Evolutionary conservation across 2,797 vertebrate genomes (phyloP).

Genomic region (Picus viridis): DNA sequence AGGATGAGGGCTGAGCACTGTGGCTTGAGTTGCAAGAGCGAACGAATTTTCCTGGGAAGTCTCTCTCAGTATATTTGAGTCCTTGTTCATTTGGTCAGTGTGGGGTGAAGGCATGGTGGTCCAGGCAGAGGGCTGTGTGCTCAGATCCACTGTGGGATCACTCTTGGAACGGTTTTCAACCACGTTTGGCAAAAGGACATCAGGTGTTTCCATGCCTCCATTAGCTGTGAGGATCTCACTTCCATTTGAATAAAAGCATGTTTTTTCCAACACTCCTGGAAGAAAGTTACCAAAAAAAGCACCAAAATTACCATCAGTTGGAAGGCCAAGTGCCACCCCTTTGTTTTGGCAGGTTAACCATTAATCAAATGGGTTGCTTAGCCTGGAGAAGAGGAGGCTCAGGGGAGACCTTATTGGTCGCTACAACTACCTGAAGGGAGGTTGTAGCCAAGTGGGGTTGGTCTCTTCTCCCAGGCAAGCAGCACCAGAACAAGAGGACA

Average conservation of each 20-base stretch:
- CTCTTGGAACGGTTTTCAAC: conserved; percentile 44
- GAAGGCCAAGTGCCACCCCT: not conserved
- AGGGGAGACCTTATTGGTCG: too few species aligned
- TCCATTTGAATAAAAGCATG: conserved; percentile 77
- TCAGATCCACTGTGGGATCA: not conserved
- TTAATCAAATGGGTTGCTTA: not conserved
- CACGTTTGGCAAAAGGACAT: conserved; percentile 41
- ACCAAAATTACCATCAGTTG: not conserved
- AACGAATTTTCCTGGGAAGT: conserved; percentile 22
- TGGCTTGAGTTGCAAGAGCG: conserved; percentile 25
- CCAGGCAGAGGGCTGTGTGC: conserved; percentile 36
- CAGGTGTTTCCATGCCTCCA: conserved; percentile 50
- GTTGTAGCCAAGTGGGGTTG: too few species aligned
- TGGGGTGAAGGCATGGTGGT: conserved; percentile 31
- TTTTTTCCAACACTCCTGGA: conserved; percentile 81
- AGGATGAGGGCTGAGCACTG: not conserved
- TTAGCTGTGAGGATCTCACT: conserved; percentile 70
- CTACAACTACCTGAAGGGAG: too few species aligned
- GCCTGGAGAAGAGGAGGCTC: too few species aligned
- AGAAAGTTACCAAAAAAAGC: not conserved
- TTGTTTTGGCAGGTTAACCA: not conserved
- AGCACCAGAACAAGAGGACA: too few species aligned
- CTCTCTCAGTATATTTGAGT: conserved; percentile 48
- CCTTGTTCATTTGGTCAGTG: conserved; percentile 58
- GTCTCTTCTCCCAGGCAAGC: too few species aligned